Percentiles rank a stretch among this genome's conserved stretches.
phyloP scores from a whole-genome alignment of 92 coral and sea anemone species.

The Epizoanthus rinbou region DNA sequence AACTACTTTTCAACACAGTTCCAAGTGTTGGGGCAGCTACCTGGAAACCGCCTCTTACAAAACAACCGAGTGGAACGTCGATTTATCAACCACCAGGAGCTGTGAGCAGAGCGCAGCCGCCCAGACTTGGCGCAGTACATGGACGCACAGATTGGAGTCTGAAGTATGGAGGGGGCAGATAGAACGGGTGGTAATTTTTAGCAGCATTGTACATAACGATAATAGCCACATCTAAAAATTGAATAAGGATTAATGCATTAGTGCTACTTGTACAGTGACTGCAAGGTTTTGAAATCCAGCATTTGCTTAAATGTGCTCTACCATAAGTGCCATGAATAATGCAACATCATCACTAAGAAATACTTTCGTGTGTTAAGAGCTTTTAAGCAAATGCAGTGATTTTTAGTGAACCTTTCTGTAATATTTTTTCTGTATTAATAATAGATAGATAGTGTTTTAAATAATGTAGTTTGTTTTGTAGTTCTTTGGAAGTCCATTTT shows the following conservation, averaged over 20 bases:
- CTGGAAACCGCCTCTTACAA: conserved; percentile 83
- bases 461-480: too few species aligned
- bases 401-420: too few species aligned
- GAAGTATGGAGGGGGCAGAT: conserved; percentile 62
- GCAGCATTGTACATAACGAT: neutral
- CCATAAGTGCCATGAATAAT: neutral
- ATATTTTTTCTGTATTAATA: too few species aligned
- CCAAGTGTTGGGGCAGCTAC: conserved; percentile 70
- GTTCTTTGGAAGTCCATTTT: too few species aligned
- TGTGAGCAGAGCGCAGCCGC: conserved; percentile 60
- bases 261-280: neutral
- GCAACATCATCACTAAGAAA: neutral
- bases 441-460: too few species aligned
- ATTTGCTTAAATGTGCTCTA: neutral
- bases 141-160: conserved; percentile 94
- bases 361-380: too few species aligned
- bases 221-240: neutral
- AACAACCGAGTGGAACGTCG: conserved; percentile 87
- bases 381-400: too few species aligned
- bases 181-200: conserved; percentile 21
- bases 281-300: neutral
- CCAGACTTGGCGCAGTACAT: conserved; percentile 74
- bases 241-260: neutral
- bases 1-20: neutral
- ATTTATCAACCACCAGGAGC: conserved; percentile 96